Base-by-base conservation (phyloP, 1,140 invertebrate genomes). In the Zaprionus nigranus region DNA sequence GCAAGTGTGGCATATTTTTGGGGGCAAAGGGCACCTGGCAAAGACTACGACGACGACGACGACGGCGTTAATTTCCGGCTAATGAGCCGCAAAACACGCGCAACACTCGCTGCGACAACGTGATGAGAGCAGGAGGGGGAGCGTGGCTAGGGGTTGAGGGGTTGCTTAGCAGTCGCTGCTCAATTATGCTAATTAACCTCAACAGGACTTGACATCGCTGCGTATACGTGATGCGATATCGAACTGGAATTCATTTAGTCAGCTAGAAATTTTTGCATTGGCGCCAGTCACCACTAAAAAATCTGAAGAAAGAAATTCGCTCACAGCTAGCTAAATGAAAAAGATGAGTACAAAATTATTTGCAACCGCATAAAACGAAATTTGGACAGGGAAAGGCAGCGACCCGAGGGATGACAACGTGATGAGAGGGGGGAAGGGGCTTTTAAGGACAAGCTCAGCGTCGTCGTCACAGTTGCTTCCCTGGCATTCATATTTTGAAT, bases 401-500 rank as follows among this genome's bases (percentile, higher is more conserved):
- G 40, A 22, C 49, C 26, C 59, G 28, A 63, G 56, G 36, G 28
- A 24, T 68, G 30, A 43, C 28, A 43, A 36, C 24, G 28, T 17
- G 60, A 30, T 13, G 63, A 51, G 34, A 56, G 46, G 46, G 57
- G 40, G 40, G 40, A 17, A 7, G 40, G 7, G n/a, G 40, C n/a
- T 20, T 7, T 17, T 46, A 64, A 30, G 36, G 66, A 72, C 61
- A 75, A 24, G 34, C 64, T 70, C n/a, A 30, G 61, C 51, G 26
- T 67, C 73, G 72, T 69, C 79, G 78, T 81, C 81, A 81, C 81
- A 64, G 79, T 84, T 77, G 78, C 81, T 87, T 78, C 81, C 67
- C 82, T 75, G 59, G 57, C 72, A 85, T 90, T 90, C 90, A 92
- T 92, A 91, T 92, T 92, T 92, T 90, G 90, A 92, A 92, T 92